Evolutionary conservation across 2,113 vertebrate genomes (phyloP).

Genomic region (Montifringilla adamsi): DNA sequence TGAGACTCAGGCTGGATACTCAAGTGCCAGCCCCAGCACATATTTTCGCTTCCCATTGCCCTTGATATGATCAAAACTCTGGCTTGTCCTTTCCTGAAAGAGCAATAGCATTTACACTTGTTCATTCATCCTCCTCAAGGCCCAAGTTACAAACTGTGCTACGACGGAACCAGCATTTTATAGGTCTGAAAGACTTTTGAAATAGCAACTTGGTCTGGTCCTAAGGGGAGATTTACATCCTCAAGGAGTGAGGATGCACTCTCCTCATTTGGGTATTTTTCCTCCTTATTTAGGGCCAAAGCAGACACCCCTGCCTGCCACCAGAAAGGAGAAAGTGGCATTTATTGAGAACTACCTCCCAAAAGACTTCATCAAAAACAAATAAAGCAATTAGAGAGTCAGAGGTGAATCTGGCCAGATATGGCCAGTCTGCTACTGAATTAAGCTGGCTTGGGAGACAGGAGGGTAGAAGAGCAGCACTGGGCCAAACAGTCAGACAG

Average conservation of each 20-base stretch:
- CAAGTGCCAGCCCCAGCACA: neutral
- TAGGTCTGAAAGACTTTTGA: neutral
- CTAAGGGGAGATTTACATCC: neutral
- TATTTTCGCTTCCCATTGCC: neutral
- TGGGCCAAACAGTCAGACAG: neutral
- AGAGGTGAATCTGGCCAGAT: neutral
- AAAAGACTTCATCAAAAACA: neutral
- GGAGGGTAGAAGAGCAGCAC: neutral
- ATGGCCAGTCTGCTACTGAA: neutral
- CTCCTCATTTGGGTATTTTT: neutral
- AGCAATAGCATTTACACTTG: neutral
- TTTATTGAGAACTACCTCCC: neutral
- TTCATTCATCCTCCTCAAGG: neutral
- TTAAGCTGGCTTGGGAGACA: neutral
- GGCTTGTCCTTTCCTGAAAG: neutral
- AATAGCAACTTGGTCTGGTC: neutral
- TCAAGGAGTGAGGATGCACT: neutral
- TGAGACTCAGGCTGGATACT: neutral
- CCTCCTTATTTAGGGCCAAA: neutral
- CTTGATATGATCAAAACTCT: neutral
- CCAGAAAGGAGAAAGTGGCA: neutral
- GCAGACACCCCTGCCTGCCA: neutral
- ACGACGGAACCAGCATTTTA: neutral
- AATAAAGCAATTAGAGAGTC: neutral
- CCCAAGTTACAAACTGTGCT: neutral